These are phyloP conservation scores for Diabrotica undecimpunctata DNA, from an alignment of 1,140 invertebrate genomes.

Conservation along the genomic window DNA sequence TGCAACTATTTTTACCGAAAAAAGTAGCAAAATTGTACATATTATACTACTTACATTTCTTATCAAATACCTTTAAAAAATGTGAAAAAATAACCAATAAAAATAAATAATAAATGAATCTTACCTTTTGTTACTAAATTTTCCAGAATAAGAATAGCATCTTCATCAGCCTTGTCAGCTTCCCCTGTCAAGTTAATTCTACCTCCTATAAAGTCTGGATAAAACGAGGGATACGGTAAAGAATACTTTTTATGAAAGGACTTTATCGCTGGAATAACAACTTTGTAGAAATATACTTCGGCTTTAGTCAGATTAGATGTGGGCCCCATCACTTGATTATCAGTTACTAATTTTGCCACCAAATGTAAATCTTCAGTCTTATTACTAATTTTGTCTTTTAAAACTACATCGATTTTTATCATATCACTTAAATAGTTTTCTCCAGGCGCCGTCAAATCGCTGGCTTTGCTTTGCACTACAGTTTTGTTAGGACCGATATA, in stretches of 20 bases:
- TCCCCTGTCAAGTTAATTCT: constrained; percentile 13
- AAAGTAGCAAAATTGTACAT: too few species aligned
- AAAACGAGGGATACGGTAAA: constrained; percentile 8
- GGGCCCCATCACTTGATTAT: neutral
- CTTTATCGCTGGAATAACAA: constrained; percentile 11
- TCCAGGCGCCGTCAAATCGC: neutral
- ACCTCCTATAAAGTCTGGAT: constrained; percentile 16
- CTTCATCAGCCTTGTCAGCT: constrained; percentile 5
- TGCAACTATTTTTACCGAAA: too few species aligned
- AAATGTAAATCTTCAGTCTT: constrained; percentile 3
- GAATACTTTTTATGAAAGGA: constrained; percentile 1
- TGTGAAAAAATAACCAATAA: too few species aligned
- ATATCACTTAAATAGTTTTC: constrained; percentile 4
- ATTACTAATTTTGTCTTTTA: neutral
- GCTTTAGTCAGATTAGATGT: neutral
- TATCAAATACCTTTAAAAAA: too few species aligned
- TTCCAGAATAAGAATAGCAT: constrained; percentile 20
- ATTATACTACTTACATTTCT: too few species aligned
- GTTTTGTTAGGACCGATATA: neutral
- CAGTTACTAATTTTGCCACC: constrained; percentile 11
- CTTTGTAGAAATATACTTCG: constrained; percentile 19
- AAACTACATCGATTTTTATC: constrained; percentile 9
- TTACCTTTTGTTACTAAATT: constrained; percentile 6
- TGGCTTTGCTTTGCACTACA: constrained; percentile 4
- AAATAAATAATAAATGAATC: too few species aligned